Evolutionary conservation across 2,888 invertebrate species (phyloP), one percentile per base, ranked within the genome.

Genomic region (Cabera pusaria): DNA sequence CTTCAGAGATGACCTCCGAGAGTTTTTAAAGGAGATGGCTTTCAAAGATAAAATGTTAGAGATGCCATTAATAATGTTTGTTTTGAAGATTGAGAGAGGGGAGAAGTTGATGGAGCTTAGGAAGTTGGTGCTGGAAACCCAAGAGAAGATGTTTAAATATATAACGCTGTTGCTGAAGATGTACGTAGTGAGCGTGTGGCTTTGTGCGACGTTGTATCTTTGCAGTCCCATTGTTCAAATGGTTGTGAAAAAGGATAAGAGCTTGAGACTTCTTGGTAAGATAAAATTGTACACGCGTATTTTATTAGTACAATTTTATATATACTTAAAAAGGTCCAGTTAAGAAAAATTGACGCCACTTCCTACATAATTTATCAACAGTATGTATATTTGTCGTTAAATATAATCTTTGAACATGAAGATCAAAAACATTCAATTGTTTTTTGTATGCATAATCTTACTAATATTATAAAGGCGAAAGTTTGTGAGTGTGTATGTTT

Each of bases 211-310:
- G 1, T 44, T 85, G 44, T 86, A 86, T 27, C 56, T 85, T 3
- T 74, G 72, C 27, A 68, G 63, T 38, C 78, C 85, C 0, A 71
- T 86, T 38, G 84, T 76, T 44, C 33, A 45, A 9, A 85, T 86
- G 79, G 11, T 57, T 28, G 43, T 64, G 1, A 65, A 56, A 2
- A 53, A 72, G 18, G 81, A 86, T 42, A 37, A 67, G 1, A 64
- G 70, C 9, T 52, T 79, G 12, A 63, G 86, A 10, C 63, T 85
- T 19, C 58, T 87, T 26, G 86, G 87, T 84, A 57, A 68, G n/a
- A n/a, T n/a, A n/a, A n/a, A n/a, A n/a, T n/a, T n/a, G n/a, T n/a
- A n/a, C n/a, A n/a, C n/a, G n/a, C n/a, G n/a, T n/a, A n/a, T n/a
- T n/a, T n/a, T n/a, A n/a, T n/a, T n/a, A n/a, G n/a, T n/a, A n/a